Evolutionary conservation across 2,888 invertebrate species (phyloP), one percentile per base, ranked within the genome.

Genomic region (Diabrotica balteata): DNA sequence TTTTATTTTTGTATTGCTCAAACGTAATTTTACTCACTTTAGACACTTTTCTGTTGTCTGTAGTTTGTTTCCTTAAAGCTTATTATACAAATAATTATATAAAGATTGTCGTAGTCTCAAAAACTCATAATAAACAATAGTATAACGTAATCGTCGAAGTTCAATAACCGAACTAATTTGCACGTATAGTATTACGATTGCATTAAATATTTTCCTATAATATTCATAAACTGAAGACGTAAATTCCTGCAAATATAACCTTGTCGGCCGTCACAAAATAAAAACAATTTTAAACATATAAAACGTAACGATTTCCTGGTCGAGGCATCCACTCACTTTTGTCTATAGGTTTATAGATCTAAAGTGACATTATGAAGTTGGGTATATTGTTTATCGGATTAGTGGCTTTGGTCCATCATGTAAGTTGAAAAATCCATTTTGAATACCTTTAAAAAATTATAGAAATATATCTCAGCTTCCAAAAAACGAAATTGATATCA

Each of bases 331-430:
- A 70, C n/a, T 69, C 68, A 70, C 73, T 70, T 70, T 67, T 63
- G 68, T 73, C 73, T 73, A 72, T 72, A 71, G 59, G 55, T 50
- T 50, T 70, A 68, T 73, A 72, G 73, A 71, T 72, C 63, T 47
- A 63, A 63, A 68, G 72, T 73, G 70, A 66, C 44, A 68, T 59
- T 46, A 75, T 70, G 68, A 72, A 67, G 59, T 65, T 62, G 22
- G 67, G 55, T 7, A 7, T 71, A 60, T 59, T 32, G 32, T 32
- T 72, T 22, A 42, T 72, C 8, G 74, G 70, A n/a, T 45, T 70
- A 57, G 67, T 72, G 59, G 50, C 68, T 43, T 51, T 68, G 9
- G 42, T 69, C 17, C 63, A 71, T 44, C 47, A 74, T 63, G 75
- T 75, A 74, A 73, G 74, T 74, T 59, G 11, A 66, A 54, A 54